These are phyloP conservation scores for Myiotriccus ornatus DNA, from an alignment of 2,797 vertebrate species.

Conservation along the genomic window DNA sequence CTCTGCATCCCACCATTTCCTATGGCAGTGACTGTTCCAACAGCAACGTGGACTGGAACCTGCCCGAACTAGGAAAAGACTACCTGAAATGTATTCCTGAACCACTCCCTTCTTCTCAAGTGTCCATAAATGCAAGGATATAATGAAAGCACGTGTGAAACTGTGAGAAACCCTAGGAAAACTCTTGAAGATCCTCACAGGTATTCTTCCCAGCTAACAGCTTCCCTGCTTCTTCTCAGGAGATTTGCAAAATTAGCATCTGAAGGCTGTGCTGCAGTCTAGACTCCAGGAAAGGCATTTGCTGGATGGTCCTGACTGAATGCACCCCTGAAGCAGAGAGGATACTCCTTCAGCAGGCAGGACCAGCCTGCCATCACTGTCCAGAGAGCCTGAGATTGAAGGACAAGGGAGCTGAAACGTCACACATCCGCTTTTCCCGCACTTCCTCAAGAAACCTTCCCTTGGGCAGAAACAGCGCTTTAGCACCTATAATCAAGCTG, in stretches of 20 bases:
- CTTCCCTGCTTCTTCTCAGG: not conserved
- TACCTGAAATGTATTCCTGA: not conserved
- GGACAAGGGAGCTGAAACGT: not conserved
- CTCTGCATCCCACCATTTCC: not conserved
- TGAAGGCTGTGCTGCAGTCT: not conserved
- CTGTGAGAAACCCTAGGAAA: not conserved
- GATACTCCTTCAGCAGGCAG: not conserved
- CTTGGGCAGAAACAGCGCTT: not conserved
- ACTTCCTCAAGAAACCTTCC: not conserved
- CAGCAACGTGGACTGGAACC: not conserved
- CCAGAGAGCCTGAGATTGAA: not conserved
- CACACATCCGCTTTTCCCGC: not conserved
- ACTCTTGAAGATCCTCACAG: not conserved
- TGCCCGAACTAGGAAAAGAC: not conserved
- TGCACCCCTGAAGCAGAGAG: not conserved
- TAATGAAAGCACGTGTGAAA: not conserved
- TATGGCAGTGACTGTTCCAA: rapidly evolving
- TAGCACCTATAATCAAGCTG: not conserved
- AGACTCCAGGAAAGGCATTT: not conserved
- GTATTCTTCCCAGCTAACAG: not conserved
- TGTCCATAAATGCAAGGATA: not conserved
- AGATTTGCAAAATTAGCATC: not conserved
- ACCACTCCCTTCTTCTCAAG: not conserved
- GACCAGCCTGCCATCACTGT: not conserved
- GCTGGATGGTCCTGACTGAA: not conserved